phyloP scores from a whole-genome alignment of 2,888 invertebrate genomes.

The Nomada fabriciana region DNA sequence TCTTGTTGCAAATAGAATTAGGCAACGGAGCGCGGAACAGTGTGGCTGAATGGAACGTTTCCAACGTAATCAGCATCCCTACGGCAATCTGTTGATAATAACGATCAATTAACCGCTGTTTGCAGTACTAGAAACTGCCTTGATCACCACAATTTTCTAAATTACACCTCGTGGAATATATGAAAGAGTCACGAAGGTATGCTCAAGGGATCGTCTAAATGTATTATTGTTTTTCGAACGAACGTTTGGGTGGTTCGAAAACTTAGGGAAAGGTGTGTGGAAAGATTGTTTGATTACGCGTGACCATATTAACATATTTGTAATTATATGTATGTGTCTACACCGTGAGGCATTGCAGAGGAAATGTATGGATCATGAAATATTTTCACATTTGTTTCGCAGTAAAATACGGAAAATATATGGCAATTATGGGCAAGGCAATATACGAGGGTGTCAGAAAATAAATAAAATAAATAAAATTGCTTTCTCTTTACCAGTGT shows the following conservation, averaged over 20 bases:
- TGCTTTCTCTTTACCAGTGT: no score
- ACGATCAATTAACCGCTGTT: slow-evolving; percentile 46
- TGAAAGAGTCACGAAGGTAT: background rate
- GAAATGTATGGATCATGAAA: background rate
- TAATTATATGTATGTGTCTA: no score
- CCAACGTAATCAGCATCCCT: slow-evolving; percentile 40
- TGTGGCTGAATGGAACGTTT: slow-evolving; percentile 40
- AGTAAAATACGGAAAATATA: background rate
- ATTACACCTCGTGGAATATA: slow-evolving; percentile 16
- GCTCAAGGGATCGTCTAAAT: background rate
- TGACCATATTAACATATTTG: background rate
- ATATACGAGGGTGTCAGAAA: no score
- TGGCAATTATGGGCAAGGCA: background rate
- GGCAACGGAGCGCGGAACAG: slow-evolving; percentile 33
- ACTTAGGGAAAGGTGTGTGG: background rate
- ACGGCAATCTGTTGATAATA: slow-evolving; percentile 30
- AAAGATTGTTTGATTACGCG: background rate
- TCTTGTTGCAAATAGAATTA: slow-evolving; percentile 49
- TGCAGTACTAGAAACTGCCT: slow-evolving; percentile 11
- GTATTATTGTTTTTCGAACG: background rate
- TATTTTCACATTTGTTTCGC: background rate
- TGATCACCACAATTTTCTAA: slow-evolving; percentile 8
- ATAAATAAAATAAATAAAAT: no score
- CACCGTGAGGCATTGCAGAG: background rate
- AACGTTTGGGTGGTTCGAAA: background rate